Base-by-base conservation (phyloP, 2,888 invertebrate species). In the Neria commutata region DNA sequence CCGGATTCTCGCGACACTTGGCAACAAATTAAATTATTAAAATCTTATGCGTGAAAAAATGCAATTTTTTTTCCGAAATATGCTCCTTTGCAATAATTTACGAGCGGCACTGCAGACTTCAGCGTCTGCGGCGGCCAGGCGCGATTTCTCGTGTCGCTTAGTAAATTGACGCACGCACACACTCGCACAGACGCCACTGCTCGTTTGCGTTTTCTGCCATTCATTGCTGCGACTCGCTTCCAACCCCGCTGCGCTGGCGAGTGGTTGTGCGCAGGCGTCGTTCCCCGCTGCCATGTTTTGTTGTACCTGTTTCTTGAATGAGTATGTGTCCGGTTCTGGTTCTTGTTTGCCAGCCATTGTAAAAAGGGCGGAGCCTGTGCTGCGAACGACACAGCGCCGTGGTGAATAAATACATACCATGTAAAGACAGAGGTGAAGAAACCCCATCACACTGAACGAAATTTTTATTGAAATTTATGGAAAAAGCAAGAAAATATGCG, bases 351-450 rank as follows among this genome's bases (percentile, higher is more conserved):
- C 68, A 67, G 75, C 79, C 79, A 79, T 79, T 78, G 67, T 71
- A 71, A 79, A 79, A 79, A 67, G 67, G 79, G 79, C 79, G 79
- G 78, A 75, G 79, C 70, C 62, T 63, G 50, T 48, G 62, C 58
- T 53, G 61, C 64, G 61, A 64, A 61, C 55, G 61, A 60, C 56
- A 8, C 63, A 55, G 6, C 60, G 33, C 52, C 50, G 73, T 73
- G 72, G 75, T 74, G 75, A 65, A 62, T 37, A 37, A 11, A 14
- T 4, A 37, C 4, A 4, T n/a, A 4, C n/a, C 37, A 37, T 19
- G 6, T 17, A 19, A 3, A 4, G 3, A 19, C 8, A 19, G 42
- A 19, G 42, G 42, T 42, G 42, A 19, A 42, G n/a, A n/a, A n/a
- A n/a, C n/a, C n/a, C n/a, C n/a, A n/a, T n/a, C n/a, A n/a, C n/a